Evolutionary conservation across 2,888 invertebrate species (phyloP).

Genomic region (Zonitis immaculata): DNA sequence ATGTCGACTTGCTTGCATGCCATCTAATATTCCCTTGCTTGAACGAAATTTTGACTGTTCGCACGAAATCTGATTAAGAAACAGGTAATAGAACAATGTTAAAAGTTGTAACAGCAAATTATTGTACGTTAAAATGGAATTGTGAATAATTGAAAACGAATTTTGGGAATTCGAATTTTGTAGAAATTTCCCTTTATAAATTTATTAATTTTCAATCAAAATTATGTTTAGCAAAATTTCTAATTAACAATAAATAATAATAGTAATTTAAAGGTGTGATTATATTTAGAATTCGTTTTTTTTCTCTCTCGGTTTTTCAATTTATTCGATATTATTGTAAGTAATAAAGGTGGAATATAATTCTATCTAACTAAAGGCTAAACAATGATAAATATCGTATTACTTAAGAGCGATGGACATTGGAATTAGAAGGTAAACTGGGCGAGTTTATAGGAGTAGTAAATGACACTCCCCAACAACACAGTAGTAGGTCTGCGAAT

Average conservation of each 20-base stretch:
- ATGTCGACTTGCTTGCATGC: slow-evolving; percentile 6
- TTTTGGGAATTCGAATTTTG: neutral
- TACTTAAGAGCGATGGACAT: neutral
- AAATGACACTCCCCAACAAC: too few relatives aligned
- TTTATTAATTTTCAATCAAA: too few relatives aligned
- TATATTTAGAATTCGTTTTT: too few relatives aligned
- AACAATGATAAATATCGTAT: neutral
- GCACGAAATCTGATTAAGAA: slow-evolving; percentile 17
- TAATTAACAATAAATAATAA: too few relatives aligned
- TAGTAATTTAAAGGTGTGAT: too few relatives aligned
- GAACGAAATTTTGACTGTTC: slow-evolving; percentile 12
- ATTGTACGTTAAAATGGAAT: neutral
- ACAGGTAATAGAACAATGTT: slow-evolving; percentile 5
- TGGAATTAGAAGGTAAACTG: neutral
- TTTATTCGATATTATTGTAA: too few relatives aligned
- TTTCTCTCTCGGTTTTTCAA: too few relatives aligned
- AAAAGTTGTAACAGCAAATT: neutral
- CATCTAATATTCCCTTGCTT: neutral
- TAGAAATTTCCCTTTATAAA: too few relatives aligned
- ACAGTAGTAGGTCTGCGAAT: too few relatives aligned
- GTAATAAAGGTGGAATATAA: neutral
- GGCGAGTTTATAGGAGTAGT: neutral
- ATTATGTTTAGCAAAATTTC: too few relatives aligned
- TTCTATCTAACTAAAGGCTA: neutral
- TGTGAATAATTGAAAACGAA: neutral